Percentiles rank a stretch among this genome's conserved stretches.
Evolutionary conservation across 2,888 invertebrate species (phyloP).

Genomic region (Aphidoletes aphidimyza): DNA sequence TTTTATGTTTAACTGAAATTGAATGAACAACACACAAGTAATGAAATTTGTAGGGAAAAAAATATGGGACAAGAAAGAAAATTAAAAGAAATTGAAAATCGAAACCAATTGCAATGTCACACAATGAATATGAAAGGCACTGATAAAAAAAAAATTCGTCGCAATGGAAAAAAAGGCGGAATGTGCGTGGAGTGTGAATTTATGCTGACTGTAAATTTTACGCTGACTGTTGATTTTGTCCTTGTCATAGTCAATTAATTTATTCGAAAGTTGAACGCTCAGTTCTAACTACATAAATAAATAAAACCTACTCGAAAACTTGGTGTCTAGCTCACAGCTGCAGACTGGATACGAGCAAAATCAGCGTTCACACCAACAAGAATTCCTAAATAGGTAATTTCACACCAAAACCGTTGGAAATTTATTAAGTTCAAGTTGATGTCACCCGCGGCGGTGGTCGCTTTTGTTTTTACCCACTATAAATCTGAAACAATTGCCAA

Average conservation of each 20-base stretch:
- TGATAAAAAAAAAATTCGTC: too few species aligned
- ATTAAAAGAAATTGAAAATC: too few species aligned
- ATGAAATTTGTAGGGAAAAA: too few species aligned
- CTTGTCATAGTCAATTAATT: background rate
- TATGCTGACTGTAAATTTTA: background rate
- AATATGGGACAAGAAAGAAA: too few species aligned
- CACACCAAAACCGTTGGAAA: background rate
- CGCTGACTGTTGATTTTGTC: background rate
- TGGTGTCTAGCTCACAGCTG: constrained; percentile 1
- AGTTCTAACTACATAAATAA: background rate
- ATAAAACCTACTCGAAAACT: background rate
- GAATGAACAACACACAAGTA: background rate
- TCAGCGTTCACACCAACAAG: background rate
- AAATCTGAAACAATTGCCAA: constrained; percentile 44
- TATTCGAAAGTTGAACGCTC: background rate
- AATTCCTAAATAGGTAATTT: background rate
- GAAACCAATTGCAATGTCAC: too few species aligned
- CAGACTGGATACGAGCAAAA: background rate
- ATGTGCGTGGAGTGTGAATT: background rate
- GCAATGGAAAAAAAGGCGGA: too few species aligned
- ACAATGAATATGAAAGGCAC: too few species aligned
- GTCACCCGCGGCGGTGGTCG: background rate
- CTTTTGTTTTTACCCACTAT: background rate
- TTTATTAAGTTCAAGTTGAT: background rate
- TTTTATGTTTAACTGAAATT: background rate